These are phyloP conservation scores for Telmatherina bonti DNA, from an alignment of 2,797 vertebrate species.

Conservation along the genomic window DNA sequence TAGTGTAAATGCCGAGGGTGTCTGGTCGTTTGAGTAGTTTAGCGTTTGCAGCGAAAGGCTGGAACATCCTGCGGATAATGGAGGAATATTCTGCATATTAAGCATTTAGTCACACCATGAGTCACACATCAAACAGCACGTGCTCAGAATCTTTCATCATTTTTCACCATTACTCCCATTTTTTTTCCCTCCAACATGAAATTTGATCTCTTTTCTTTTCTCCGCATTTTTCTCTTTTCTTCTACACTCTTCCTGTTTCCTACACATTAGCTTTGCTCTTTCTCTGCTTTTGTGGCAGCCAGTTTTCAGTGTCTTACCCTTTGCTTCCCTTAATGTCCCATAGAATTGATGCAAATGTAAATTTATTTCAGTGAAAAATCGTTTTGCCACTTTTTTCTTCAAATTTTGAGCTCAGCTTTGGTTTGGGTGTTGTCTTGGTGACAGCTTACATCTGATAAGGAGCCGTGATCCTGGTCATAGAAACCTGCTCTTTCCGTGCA, in stretches of 20 bases:
- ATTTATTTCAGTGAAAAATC: no score
- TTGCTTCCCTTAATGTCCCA: neutral
- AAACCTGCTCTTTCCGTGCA: no score
- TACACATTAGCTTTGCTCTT: neutral
- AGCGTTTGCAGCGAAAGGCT: neutral
- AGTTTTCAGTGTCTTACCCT: neutral
- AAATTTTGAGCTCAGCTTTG: neutral
- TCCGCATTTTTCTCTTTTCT: neutral
- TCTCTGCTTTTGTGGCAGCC: neutral
- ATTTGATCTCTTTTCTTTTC: neutral
- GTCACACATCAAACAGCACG: constrained; percentile 18
- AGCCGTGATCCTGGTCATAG: neutral
- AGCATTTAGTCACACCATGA: constrained; percentile 32
- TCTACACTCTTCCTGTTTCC: neutral
- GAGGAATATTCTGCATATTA: constrained; percentile 29
- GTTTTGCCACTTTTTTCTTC: no score
- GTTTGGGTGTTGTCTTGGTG: neutral
- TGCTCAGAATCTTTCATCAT: neutral
- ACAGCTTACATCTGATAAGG: neutral
- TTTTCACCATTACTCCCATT: neutral
- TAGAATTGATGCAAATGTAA: no score
- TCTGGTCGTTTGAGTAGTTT: neutral
- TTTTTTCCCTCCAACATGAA: neutral
- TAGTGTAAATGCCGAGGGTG: neutral
- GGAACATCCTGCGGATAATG: constrained; percentile 9